A percentile compares a stretch with the other conserved stretches of the same genome.
phyloP scores from a whole-genome alignment of 2,113 vertebrate genomes.

The Cinclus mexicanus region DNA sequence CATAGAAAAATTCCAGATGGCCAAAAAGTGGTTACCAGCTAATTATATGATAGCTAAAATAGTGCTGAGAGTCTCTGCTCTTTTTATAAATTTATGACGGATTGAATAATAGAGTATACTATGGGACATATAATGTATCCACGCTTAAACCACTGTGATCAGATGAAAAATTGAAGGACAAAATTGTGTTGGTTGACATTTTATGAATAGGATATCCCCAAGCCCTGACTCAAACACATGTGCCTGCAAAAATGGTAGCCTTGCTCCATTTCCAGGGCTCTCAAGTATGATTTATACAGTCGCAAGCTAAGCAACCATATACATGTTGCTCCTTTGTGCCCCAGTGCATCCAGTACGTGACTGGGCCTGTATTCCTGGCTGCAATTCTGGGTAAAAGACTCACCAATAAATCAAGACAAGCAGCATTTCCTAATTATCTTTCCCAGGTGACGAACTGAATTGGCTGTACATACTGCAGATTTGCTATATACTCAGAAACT shows the following conservation, averaged over 20 bases:
- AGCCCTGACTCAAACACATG: neutral
- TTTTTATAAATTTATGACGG: neutral
- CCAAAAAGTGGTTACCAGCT: neutral
- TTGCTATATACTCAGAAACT: neutral
- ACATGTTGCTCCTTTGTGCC: neutral
- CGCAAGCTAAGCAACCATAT: neutral
- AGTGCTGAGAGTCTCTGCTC: neutral
- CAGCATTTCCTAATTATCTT: neutral
- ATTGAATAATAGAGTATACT: neutral
- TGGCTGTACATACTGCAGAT: neutral
- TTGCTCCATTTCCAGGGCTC: neutral
- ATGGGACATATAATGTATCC: neutral
- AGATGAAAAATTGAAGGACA: neutral
- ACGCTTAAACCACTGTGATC: neutral
- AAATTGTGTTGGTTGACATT: neutral
- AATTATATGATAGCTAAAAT: neutral
- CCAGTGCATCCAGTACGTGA: neutral
- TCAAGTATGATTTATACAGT: neutral
- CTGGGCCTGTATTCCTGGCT: neutral
- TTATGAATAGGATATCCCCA: neutral
- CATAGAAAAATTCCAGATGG: neutral
- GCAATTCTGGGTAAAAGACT: neutral
- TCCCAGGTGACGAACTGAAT: neutral
- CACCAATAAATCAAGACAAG: neutral
- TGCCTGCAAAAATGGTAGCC: neutral